These are phyloP conservation scores for Toxotes chatareus DNA, from an alignment of 2,113 vertebrate species.

Conservation along the genomic window DNA sequence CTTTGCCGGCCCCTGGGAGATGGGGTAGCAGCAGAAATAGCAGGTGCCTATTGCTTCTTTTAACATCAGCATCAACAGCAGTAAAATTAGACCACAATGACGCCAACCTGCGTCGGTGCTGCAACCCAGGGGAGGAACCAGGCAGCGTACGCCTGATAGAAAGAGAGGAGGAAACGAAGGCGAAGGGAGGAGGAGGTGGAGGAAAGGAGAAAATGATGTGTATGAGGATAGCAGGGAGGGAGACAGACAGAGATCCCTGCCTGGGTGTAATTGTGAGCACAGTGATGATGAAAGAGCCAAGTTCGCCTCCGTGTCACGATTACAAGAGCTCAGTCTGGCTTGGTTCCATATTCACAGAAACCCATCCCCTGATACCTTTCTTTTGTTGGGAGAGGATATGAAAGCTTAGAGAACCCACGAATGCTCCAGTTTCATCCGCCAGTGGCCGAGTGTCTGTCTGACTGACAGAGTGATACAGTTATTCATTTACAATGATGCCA, in stretches of 20 bases:
- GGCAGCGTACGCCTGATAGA: slow-evolving; percentile 78
- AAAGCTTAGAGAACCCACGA: slow-evolving; percentile 30
- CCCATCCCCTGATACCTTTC: slow-evolving; percentile 21
- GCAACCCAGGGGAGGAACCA: slow-evolving; percentile 89
- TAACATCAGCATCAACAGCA: slow-evolving; percentile 93
- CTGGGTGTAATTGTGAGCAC: slow-evolving; percentile 61
- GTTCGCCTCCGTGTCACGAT: slow-evolving; percentile 45
- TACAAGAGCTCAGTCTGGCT: slow-evolving; percentile 46
- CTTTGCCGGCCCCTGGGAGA: slow-evolving; percentile 76
- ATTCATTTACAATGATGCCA: background rate
- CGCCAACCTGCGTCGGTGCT: slow-evolving; percentile 91
- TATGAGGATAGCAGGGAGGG: slow-evolving; percentile 42
- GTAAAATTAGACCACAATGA: slow-evolving; percentile 97
- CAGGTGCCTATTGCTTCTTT: slow-evolving; percentile 92
- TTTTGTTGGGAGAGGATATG: slow-evolving; percentile 21
- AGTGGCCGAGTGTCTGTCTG: background rate
- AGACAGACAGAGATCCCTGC: slow-evolving; percentile 66
- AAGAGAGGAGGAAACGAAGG: slow-evolving; percentile 46
- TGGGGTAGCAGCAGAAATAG: slow-evolving; percentile 90
- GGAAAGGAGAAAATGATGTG: slow-evolving; percentile 43
- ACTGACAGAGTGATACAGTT: slow-evolving; percentile 3
- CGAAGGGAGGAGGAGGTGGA: slow-evolving; percentile 47
- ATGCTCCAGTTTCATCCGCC: background rate
- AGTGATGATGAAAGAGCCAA: slow-evolving; percentile 62
- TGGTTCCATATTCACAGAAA: slow-evolving; percentile 31